Base-by-base conservation (phyloP, 2,888 invertebrate genomes). In the Aethes cnicana region DNA sequence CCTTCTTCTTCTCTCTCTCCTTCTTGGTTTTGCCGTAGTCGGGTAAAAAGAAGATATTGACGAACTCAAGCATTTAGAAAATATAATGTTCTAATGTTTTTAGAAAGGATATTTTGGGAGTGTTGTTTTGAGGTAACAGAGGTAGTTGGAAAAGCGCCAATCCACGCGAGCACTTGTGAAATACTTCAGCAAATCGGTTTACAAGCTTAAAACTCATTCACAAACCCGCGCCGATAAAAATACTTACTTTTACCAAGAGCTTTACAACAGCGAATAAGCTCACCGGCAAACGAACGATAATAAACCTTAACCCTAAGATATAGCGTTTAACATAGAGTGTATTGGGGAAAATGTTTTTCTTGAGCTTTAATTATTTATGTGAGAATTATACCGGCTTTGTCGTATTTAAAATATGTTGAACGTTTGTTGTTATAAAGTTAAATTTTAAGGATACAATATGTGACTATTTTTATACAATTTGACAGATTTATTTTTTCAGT, bases 121-220 rank as follows among this genome's bases (percentile, higher is more conserved):
- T 39, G 25, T 39, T 25, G 16, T 14, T 39, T n/a, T 9, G 25
- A 25, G 23, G 25, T 39, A 39, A 23, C n/a, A 23, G 16, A n/a
- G 16, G 16, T 26, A 12, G 17, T 44, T 37, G 50, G 43, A 43
- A 44, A 37, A n/a, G 12, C 9, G 36, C 50, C 43, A 39, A 39
- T 17, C 32, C 32, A 32, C 36, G 17, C 23, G 30, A 50, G 30
- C 18, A 25, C 18, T 35, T 35, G 33, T 41, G 30, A 44, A 50
- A 36, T 37, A 39, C 32, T 46, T 26, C 21, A 46, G 30, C 8
- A 46, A 46, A 46, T 46, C 44, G 30, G 39, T 46, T 52, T 39
- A 49, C 35, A 46, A 46, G 39, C 50, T 44, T 44, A 25, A 32
- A 44, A 32, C 32, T 46, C 52, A 52, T 52, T 52, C 52, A 52